A percentile compares a stretch with the other conserved stretches of the same genome.
These are phyloP conservation scores for Pipa parva DNA, from an alignment of 2,113 vertebrate species.

Conservation along the genomic window DNA sequence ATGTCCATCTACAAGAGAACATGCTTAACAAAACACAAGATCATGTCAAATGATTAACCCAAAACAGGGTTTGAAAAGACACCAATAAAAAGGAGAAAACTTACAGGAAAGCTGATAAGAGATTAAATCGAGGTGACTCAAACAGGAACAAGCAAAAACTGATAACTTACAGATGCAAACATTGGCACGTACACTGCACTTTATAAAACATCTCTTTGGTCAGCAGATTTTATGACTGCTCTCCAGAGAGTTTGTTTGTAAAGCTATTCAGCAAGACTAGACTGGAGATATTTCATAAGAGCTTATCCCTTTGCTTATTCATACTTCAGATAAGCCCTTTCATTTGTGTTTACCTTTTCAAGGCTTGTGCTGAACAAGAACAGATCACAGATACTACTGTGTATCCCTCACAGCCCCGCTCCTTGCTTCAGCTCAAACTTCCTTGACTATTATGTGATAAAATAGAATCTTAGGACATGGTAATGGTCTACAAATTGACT, in stretches of 20 bases:
- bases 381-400: background rate
- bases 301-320: slow-evolving; percentile 29
- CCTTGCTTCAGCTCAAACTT: too few relatives aligned
- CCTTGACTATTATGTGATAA: too few relatives aligned
- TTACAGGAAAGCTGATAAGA: slow-evolving; percentile 41
- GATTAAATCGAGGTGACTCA: slow-evolving; percentile 50
- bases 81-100: slow-evolving; percentile 39
- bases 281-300: slow-evolving; percentile 43
- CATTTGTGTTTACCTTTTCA: slow-evolving; percentile 10
- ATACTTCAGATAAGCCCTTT: slow-evolving; percentile 31
- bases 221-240: slow-evolving; percentile 51
- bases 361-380: background rate
- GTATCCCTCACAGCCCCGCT: background rate
- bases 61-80: slow-evolving; percentile 27
- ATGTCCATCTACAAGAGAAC: background rate
- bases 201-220: slow-evolving; percentile 52
- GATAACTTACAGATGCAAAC: slow-evolving; percentile 51
- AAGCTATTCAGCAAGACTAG: slow-evolving; percentile 45
- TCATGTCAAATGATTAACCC: slow-evolving; percentile 18
- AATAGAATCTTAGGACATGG: too few relatives aligned
- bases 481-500: too few relatives aligned
- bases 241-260: slow-evolving; percentile 49
- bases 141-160: slow-evolving; percentile 45
- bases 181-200: slow-evolving; percentile 46
- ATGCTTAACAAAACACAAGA: background rate